Evolutionary conservation across 92 coral and sea anemone genomes (phyloP).

Genomic region (Zoanthus gigantus): DNA sequence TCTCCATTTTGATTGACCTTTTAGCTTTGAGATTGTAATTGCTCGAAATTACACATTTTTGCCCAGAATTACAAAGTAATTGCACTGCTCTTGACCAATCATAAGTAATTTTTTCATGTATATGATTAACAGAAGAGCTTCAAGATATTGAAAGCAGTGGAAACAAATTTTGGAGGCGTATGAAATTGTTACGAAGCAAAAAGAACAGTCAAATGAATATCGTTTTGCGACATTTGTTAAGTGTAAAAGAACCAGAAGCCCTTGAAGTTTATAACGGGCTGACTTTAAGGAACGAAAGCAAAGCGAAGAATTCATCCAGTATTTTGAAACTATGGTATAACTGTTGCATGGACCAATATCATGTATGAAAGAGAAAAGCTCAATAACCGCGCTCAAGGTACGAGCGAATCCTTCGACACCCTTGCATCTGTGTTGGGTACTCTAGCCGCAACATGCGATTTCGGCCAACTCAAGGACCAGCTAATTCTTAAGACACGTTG

Average conservation of each 20-base stretch:
- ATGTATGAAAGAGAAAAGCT: background rate
- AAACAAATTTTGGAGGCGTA: conserved; percentile 61
- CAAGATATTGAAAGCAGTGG: conserved; percentile 53
- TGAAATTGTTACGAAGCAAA: conserved; percentile 51
- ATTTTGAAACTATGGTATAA: conserved; percentile 38
- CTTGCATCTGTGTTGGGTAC: background rate
- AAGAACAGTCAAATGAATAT: conserved; percentile 34
- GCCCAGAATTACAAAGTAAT: too few relatives aligned
- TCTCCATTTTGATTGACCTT: too few relatives aligned
- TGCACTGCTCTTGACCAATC: too few relatives aligned
- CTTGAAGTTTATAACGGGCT: conserved; percentile 45
- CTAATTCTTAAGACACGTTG: conserved; percentile 11
- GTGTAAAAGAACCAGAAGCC: conserved; percentile 53
- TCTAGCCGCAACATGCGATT: conserved; percentile 2
- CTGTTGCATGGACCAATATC: too few relatives aligned
- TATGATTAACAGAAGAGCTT: conserved; percentile 42
- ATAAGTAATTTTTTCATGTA: background rate
- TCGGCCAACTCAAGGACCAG: conserved; percentile 5
- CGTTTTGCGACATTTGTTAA: conserved; percentile 62
- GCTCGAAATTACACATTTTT: too few relatives aligned
- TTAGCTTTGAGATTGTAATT: too few relatives aligned
- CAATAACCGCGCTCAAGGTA: conserved; percentile 4
- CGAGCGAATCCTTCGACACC: background rate
- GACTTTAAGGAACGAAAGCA: conserved; percentile 38
- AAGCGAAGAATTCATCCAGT: background rate